phyloP scores from a whole-genome alignment of 2,888 invertebrate species.

The Muschampia plurimacula region DNA sequence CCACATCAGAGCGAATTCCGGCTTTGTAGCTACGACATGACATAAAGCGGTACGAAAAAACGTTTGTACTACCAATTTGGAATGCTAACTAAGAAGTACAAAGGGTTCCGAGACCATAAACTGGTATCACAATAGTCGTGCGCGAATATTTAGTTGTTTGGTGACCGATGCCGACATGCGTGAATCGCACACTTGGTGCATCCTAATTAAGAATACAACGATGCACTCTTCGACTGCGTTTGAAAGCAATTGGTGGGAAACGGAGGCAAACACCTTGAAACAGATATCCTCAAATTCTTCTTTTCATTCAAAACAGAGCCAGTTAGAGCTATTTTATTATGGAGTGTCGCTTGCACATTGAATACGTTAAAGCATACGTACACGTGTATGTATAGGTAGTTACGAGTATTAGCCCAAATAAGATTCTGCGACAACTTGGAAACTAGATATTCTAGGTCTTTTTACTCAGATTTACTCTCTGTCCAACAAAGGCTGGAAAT shows the following conservation, averaged over 20 bases:
- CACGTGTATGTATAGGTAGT: background rate
- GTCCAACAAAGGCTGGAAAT: too few species aligned
- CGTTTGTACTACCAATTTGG: conserved; percentile 76
- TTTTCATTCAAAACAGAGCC: conserved; percentile 33
- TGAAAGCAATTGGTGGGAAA: conserved; percentile 69
- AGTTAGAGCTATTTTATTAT: conserved; percentile 23
- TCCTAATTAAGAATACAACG: conserved; percentile 72
- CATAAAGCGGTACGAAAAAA: conserved; percentile 81
- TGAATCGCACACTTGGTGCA: conserved; percentile 66
- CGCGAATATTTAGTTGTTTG: conserved; percentile 82
- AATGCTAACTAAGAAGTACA: conserved; percentile 80
- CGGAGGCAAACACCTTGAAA: conserved; percentile 43
- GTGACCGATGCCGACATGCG: conserved; percentile 72
- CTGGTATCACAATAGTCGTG: conserved; percentile 81
- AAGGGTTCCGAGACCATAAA: conserved; percentile 83
- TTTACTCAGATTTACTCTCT: too few species aligned
- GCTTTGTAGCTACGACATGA: conserved; percentile 75
- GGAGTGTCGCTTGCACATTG: conserved; percentile 18
- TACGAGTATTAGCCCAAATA: background rate
- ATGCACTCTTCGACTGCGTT: conserved; percentile 63
- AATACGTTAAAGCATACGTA: conserved; percentile 6
- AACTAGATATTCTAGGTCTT: too few species aligned
- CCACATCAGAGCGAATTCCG: conserved; percentile 19
- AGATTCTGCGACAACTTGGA: too few species aligned
- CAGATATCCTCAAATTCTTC: conserved; percentile 32